These are phyloP conservation scores for Brachyhypopomus occidentalis DNA, from an alignment of 2,113 vertebrate species.

Conservation along the genomic window DNA sequence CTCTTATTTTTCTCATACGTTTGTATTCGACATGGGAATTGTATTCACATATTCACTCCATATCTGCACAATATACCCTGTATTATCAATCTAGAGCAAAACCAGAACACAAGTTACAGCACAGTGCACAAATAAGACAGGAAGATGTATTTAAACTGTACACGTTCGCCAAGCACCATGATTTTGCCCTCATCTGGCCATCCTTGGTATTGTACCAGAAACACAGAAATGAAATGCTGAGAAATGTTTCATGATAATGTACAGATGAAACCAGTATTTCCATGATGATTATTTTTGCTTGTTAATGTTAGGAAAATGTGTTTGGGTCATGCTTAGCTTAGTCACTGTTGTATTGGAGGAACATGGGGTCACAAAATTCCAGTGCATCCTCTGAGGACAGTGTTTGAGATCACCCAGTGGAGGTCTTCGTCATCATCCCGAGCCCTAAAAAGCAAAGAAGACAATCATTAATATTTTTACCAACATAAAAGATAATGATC, in stretches of 20 bases:
- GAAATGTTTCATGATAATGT: slow-evolving; percentile 7
- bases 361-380: slow-evolving; percentile 16
- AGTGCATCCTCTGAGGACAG: slow-evolving; percentile 5
- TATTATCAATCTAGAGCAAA: not conserved
- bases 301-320: not conserved
- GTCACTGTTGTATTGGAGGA: slow-evolving; percentile 30
- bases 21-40: not conserved
- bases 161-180: not conserved
- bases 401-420: slow-evolving; percentile 29
- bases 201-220: not conserved
- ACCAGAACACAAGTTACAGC: not conserved
- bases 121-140: not conserved
- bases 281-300: not conserved
- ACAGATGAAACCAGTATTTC: not conserved
- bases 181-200: not conserved
- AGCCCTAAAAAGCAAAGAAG: slow-evolving; percentile 20
- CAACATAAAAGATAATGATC: not conserved
- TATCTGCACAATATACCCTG: slow-evolving; percentile 20
- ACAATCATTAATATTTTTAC: slow-evolving; percentile 18
- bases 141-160: not conserved
- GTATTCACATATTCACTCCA: not conserved
- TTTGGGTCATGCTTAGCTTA: slow-evolving; percentile 27
- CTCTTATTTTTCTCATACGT: not conserved
- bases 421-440: slow-evolving; percentile 38
- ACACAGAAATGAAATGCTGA: not conserved